A percentile compares a stretch with the other conserved stretches of the same genome.
Conservation (phyloP, 1,140 invertebrate species). For the Metaphire vulgaris region DNA sequence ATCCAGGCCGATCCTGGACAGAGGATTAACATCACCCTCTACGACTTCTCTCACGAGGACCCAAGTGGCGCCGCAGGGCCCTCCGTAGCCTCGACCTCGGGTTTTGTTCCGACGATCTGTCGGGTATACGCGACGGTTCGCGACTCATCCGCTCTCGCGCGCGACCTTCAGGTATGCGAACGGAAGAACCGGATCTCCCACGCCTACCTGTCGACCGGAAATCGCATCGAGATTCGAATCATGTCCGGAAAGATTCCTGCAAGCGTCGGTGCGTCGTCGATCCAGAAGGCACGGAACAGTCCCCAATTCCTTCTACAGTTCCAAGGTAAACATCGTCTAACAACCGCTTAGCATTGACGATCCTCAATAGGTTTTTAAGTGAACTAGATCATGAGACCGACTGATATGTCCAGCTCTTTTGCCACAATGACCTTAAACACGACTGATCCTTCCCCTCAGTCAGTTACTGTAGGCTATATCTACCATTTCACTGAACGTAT, state of each 20-base stretch:
- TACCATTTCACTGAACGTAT: no score
- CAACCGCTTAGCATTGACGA: not conserved
- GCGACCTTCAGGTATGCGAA: not conserved
- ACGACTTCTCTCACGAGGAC: conserved; percentile 12
- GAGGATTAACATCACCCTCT: conserved; percentile 15
- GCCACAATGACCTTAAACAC: no score
- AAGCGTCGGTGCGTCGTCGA: not conserved
- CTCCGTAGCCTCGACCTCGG: not conserved
- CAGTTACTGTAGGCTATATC: no score
- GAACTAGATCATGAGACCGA: no score
- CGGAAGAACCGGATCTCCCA: not conserved
- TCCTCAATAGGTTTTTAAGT: no score
- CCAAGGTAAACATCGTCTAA: not conserved
- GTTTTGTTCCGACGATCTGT: not conserved
- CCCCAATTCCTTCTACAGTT: not conserved
- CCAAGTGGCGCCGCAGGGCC: not conserved
- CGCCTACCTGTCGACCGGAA: conserved; percentile 9
- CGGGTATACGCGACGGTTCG: conserved; percentile 13
- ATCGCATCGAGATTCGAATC: conserved; percentile 15
- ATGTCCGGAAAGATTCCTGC: conserved; percentile 8
- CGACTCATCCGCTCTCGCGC: not conserved
- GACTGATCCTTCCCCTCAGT: no score
- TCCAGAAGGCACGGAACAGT: not conserved
- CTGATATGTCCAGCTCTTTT: no score
- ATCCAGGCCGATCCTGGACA: conserved; percentile 12